Conservation (phyloP, 2,888 invertebrate species). For the Tromatobia lineatoria region DNA sequence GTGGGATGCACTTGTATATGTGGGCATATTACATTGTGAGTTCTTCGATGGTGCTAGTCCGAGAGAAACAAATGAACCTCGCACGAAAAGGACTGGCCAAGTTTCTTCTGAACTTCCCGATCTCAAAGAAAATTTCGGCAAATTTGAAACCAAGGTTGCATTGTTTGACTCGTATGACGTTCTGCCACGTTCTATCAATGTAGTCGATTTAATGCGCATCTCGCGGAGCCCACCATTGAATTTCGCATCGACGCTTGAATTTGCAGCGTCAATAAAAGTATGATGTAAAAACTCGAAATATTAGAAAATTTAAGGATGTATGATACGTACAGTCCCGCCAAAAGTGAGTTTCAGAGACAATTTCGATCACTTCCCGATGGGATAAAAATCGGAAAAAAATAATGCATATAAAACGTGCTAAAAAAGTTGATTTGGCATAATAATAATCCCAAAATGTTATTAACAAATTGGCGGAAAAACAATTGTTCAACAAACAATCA, state of each 20-base stretch:
- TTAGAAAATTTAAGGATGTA: too few species aligned
- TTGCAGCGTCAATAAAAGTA: slow-evolving; percentile 5
- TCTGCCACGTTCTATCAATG: background rate
- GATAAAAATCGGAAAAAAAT: too few species aligned
- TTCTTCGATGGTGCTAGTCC: background rate
- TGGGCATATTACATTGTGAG: slow-evolving; percentile 1
- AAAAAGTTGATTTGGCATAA: too few species aligned
- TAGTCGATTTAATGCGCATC: background rate
- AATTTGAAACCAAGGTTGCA: background rate
- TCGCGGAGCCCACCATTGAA: slow-evolving; percentile 10
- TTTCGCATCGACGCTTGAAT: background rate
- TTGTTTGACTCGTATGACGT: slow-evolving; percentile 9
- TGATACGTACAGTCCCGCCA: too few species aligned
- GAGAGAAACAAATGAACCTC: background rate
- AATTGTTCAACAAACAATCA: background rate
- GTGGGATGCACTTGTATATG: slow-evolving; percentile 16
- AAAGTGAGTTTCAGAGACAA: too few species aligned
- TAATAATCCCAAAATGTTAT: too few species aligned
- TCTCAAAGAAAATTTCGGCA: background rate
- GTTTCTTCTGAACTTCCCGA: background rate
- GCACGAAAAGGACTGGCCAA: background rate
- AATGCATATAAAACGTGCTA: too few species aligned
- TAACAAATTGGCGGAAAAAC: background rate
- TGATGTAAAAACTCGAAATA: background rate
- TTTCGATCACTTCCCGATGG: too few species aligned